phyloP scores from a whole-genome alignment of 2,888 invertebrate genomes.

The Timandra comae region DNA sequence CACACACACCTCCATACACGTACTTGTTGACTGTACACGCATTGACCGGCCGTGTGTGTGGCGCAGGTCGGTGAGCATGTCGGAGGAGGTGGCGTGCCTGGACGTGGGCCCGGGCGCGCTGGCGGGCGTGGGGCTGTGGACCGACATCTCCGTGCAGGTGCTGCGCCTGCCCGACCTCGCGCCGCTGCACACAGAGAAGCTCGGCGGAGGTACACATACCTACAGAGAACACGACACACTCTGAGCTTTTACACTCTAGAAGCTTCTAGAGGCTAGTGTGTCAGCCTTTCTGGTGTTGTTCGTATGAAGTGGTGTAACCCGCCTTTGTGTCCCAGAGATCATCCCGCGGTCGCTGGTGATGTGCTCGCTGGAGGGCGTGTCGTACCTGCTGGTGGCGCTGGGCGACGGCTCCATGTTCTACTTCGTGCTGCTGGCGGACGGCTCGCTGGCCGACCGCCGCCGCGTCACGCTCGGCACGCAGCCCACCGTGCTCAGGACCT shows the following conservation, averaged over 20 bases:
- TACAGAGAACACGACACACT: too few relatives aligned
- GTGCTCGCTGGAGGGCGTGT: conserved; percentile 94
- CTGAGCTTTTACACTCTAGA: too few relatives aligned
- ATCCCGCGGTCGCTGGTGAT: conserved; percentile 97
- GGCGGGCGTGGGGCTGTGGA: conserved; percentile 97
- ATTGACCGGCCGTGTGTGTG: too few relatives aligned
- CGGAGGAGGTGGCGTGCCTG: conserved; percentile 97
- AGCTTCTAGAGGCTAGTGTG: too few relatives aligned
- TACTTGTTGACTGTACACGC: too few relatives aligned
- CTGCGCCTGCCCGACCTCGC: conserved; percentile 87
- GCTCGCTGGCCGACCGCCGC: conserved; percentile 90
- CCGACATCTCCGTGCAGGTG: conserved; percentile 94
- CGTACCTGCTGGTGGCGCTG: conserved; percentile 92
- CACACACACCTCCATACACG: too few relatives aligned
- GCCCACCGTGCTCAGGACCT: conserved; percentile 94
- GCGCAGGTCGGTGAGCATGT: conserved; percentile 82
- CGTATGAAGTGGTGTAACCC: too few relatives aligned
- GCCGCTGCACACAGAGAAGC: conserved; percentile 89
- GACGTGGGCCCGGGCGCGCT: conserved; percentile 91
- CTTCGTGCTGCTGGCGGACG: conserved; percentile 87
- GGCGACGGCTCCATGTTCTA: conserved; percentile 99
- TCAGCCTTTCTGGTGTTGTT: too few relatives aligned
- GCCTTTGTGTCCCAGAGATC: too few relatives aligned
- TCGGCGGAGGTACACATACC: conserved; percentile 81
- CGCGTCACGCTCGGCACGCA: conserved; percentile 98